Evolutionary conservation across 2,888 invertebrate species (phyloP).

Genomic region (Candidula unifasciata): DNA sequence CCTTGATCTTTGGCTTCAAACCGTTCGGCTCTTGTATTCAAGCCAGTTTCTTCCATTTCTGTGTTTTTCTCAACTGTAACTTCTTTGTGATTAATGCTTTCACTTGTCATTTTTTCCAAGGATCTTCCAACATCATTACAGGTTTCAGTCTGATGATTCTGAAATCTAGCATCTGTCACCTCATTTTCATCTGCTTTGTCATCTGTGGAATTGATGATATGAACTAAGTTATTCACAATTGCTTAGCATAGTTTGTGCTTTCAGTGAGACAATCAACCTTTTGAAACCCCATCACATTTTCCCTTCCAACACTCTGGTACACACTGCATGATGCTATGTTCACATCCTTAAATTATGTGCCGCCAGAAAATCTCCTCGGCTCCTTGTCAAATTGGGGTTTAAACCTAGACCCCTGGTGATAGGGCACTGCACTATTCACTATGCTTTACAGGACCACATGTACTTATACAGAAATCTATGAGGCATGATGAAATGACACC

Average conservation of each 20-base stretch:
- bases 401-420: too few relatives aligned
- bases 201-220: background rate
- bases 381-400: too few relatives aligned
- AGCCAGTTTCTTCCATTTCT: slow-evolving; percentile 46
- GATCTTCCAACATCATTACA: slow-evolving; percentile 49
- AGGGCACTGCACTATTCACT: too few relatives aligned
- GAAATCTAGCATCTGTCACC: slow-evolving; percentile 34
- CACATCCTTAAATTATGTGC: too few relatives aligned
- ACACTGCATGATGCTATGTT: too few relatives aligned
- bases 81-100: background rate
- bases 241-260: background rate
- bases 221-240: background rate
- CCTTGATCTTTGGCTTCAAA: too few relatives aligned
- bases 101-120: background rate
- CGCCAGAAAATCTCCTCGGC: too few relatives aligned
- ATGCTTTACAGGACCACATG: too few relatives aligned
- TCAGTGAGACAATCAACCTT: background rate
- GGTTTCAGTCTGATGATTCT: slow-evolving; percentile 52
- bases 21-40: background rate
- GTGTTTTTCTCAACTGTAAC: background rate
- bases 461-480: too few relatives aligned
- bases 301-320: too few relatives aligned
- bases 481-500: too few relatives aligned
- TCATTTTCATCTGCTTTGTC: background rate
- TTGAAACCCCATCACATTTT: too few relatives aligned